Percentiles rank a stretch among this genome's conserved stretches.
phyloP scores from a whole-genome alignment of 2,113 vertebrate genomes.

The Orycteropus afer region DNA sequence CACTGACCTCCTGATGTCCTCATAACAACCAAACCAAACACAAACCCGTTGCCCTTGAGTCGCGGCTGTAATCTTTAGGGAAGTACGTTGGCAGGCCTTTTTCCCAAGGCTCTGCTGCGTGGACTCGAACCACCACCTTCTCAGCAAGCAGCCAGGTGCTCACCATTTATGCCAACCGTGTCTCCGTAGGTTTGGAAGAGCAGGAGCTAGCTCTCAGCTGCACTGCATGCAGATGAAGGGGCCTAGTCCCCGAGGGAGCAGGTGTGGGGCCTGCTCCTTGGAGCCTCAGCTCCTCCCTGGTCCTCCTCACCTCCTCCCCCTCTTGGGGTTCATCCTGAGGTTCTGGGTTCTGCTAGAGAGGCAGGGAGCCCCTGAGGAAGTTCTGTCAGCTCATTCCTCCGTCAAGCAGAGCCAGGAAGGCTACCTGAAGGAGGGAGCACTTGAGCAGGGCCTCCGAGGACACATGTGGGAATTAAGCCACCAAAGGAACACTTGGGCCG shows the following conservation, averaged over 20 bases:
- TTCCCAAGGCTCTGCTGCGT: neutral
- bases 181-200: too few species aligned
- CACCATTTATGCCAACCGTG: neutral
- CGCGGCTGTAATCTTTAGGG: neutral
- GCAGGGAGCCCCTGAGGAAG: too few species aligned
- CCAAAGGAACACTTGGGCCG: neutral
- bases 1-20: neutral
- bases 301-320: too few species aligned
- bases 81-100: neutral
- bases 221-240: too few species aligned
- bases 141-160: neutral
- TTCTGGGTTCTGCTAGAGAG: too few species aligned
- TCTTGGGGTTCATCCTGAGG: too few species aligned
- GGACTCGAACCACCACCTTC: neutral
- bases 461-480: neutral
- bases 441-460: neutral
- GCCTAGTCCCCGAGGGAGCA: too few species aligned
- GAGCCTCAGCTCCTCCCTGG: too few species aligned
- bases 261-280: too few species aligned
- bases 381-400: too few species aligned
- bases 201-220: too few species aligned
- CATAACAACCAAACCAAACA: neutral
- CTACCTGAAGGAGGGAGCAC: neutral
- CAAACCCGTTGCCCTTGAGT: neutral
- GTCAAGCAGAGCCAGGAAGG: neutral